A percentile compares a stretch with the other conserved stretches of the same genome.
Evolutionary conservation across 2,888 invertebrate genomes (phyloP).

Genomic region (Herminia tarsipennalis): DNA sequence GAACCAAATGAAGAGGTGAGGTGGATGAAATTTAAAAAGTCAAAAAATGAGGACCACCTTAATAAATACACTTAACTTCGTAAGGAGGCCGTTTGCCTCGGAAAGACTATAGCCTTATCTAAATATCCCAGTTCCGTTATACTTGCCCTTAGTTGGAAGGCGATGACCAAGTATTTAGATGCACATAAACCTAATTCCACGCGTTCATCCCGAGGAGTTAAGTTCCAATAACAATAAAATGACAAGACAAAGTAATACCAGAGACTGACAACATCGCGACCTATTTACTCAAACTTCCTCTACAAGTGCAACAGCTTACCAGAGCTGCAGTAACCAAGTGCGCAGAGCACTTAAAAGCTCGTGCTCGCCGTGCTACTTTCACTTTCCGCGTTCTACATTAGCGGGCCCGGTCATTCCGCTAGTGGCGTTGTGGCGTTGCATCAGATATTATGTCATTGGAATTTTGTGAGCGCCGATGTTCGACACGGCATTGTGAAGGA

Average conservation of each 20-base stretch:
- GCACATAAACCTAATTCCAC: no score
- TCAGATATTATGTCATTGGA: conserved; percentile 70
- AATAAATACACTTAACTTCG: no score
- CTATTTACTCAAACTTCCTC: conserved; percentile 4
- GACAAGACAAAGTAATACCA: background rate
- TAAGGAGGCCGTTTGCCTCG: no score
- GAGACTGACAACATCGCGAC: background rate
- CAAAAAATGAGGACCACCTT: no score
- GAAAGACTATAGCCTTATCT: no score
- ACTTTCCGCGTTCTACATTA: conserved; percentile 71
- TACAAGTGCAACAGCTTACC: conserved; percentile 1
- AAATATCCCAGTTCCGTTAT: no score
- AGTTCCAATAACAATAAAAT: background rate
- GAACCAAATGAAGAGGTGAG: no score
- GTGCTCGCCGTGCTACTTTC: conserved; percentile 67
- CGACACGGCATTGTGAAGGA: conserved; percentile 70
- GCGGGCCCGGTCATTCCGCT: conserved; percentile 55
- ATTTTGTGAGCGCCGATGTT: conserved; percentile 54
- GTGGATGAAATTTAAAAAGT: no score
- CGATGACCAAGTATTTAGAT: no score
- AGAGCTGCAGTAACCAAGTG: conserved; percentile 16
- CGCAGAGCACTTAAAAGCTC: conserved; percentile 37
- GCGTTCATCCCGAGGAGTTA: no score
- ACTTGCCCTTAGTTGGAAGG: no score
- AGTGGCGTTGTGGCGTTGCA: no score